Conservation (phyloP, 35 echinoderm and acorn worm genomes). For the Amphiura filiformis region DNA sequence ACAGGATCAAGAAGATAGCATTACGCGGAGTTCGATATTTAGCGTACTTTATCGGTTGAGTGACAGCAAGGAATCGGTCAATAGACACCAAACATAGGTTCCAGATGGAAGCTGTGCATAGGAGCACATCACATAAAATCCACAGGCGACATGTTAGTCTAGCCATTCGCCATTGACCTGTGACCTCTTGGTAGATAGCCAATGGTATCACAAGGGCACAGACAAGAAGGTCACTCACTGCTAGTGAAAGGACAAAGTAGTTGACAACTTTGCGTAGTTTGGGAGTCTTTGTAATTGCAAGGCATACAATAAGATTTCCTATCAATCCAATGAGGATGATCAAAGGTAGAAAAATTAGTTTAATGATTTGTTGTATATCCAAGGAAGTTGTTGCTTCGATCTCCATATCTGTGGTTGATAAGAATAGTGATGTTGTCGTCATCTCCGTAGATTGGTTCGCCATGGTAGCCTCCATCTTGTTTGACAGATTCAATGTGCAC, state of each 20-base stretch:
- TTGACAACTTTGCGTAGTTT: constrained; percentile 61
- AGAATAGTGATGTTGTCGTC: too few species aligned
- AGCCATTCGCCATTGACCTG: constrained; percentile 36
- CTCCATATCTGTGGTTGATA: too few species aligned
- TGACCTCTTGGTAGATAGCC: constrained; percentile 40
- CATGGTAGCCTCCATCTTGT: too few species aligned
- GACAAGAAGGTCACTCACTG: constrained; percentile 50
- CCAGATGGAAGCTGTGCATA: constrained; percentile 67
- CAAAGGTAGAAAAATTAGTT: background rate
- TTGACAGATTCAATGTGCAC: too few species aligned
- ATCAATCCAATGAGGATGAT: constrained; percentile 57
- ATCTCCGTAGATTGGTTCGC: too few species aligned
- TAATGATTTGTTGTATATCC: too few species aligned
- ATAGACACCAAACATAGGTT: constrained; percentile 72
- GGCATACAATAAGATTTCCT: constrained; percentile 70
- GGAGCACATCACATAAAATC: constrained; percentile 51
- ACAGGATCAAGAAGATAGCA: constrained; percentile 35
- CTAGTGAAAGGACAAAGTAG: constrained; percentile 71
- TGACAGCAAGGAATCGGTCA: constrained; percentile 71
- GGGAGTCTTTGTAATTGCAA: constrained; percentile 44
- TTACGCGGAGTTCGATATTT: constrained; percentile 35
- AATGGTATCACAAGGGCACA: constrained; percentile 58
- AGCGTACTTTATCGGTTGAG: constrained; percentile 63
- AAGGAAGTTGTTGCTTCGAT: too few species aligned
- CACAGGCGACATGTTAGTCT: constrained; percentile 47